Percentiles rank a stretch among this genome's conserved stretches.
Conservation (phyloP, 2,113 vertebrate species). For the Barnardius zonarius region DNA sequence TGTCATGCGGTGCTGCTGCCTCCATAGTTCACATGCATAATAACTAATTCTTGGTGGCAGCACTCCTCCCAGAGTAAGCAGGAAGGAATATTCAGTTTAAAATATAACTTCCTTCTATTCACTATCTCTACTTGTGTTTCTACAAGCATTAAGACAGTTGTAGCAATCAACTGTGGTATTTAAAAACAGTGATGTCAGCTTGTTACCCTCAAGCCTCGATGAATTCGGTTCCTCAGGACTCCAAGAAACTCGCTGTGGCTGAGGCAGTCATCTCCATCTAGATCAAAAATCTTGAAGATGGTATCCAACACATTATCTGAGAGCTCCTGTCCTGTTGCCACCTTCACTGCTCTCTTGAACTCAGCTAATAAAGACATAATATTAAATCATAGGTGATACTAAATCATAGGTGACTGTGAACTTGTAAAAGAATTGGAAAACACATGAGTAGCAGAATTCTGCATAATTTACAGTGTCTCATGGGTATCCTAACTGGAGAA, state of each 20-base stretch:
- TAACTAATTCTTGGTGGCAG: background rate
- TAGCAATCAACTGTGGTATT: background rate
- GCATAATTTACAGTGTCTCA: background rate
- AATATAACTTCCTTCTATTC: background rate
- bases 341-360: conserved; percentile 93
- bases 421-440: background rate
- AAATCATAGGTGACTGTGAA: background rate
- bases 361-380: conserved; percentile 78
- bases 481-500: background rate
- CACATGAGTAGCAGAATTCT: background rate
- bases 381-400: background rate
- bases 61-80: background rate
- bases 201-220: conserved; percentile 91
- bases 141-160: background rate
- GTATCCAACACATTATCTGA: conserved; percentile 93
- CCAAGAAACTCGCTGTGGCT: conserved; percentile 92
- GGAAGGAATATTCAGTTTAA: background rate
- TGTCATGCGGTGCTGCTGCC: background rate
- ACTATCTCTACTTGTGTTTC: background rate
- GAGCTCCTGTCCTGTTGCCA: conserved; percentile 91
- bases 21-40: background rate
- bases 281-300: conserved; percentile 94
- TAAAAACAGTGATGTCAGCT: background rate
- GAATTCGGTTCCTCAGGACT: conserved; percentile 90
- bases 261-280: conserved; percentile 93